Percentiles rank a stretch among this genome's conserved stretches.
Evolutionary conservation across 2,797 vertebrate species (phyloP).

Genomic region (Potorous gilbertii): DNA sequence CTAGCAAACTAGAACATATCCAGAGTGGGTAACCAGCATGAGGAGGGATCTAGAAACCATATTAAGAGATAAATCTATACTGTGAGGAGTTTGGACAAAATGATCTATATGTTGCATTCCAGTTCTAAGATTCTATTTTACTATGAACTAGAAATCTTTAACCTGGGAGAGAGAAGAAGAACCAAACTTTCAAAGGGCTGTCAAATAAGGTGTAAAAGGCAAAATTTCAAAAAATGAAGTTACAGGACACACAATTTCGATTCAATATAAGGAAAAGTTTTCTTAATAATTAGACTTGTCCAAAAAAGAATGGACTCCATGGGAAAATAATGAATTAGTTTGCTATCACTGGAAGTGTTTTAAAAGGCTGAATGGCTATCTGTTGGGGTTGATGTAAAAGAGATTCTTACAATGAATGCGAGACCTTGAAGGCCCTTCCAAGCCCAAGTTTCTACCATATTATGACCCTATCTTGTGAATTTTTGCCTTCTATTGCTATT

Average conservation of each 20-base stretch:
- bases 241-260: no score
- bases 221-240: no score
- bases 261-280: neutral
- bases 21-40: neutral
- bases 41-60: neutral
- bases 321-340: neutral
- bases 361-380: neutral
- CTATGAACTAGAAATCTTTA: no score
- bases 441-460: constrained; percentile 7
- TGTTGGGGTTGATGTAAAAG: neutral
- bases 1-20: neutral
- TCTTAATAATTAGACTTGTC: neutral
- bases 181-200: neutral
- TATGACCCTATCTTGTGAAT: neutral
- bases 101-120: neutral
- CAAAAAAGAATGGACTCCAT: neutral
- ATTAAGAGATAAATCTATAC: neutral
- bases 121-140: neutral
- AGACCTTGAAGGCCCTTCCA: neutral
- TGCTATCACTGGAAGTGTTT: neutral
- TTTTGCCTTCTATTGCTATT: constrained; percentile 16
- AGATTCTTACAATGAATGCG: neutral
- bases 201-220: neutral
- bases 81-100: neutral
- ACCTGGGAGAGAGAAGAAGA: neutral